Base-by-base conservation (phyloP, 2,797 vertebrate genomes). In the Manis crassicaudata region DNA sequence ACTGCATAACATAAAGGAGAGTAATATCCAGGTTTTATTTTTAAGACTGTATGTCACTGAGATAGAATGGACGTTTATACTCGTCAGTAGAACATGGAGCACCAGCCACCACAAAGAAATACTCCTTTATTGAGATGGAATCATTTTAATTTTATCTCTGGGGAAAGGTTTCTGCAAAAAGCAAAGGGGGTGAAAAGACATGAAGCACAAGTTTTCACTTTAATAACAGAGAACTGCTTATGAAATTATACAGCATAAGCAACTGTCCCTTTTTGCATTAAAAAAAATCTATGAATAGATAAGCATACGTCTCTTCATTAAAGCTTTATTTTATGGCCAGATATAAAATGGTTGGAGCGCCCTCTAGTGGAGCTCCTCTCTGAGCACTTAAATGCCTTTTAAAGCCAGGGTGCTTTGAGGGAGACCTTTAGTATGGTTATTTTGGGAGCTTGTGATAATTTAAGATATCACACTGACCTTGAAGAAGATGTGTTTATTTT, bases 281-380 rank as follows among this genome's bases (percentile, higher is more conserved):
- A 79, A 50, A 73, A 89, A 95, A 58, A 65, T 40, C 67, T 68
- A 4, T 60, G 35, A 63, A 21, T 65, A 40, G 16, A 0, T 50
- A 43, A 75, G 27, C 54, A 6, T 76, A 50, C 23, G 6, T 93
- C 40, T 88, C 21, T 86, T 4, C 63, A 65, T 20, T 67, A 52
- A 93, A 86, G 75, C 9, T 29, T 68, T 58, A 23, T 13, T 17
- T 58, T 77, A 52, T 27, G 37, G 43, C 88, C 81, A 70, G 20
- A 37, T 82, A 92, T 92, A 35, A 91, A 92, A 88, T 94, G 87
- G 11, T 84, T 85, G 92, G 88, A 92, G 81, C 58, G 63, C 97
- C 97, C 97, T 97, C 97, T 97, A 95, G 97, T 90, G 97, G 9
- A 79, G 27, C 40, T 88, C 40, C 32, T 94, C 11, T 84, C 20